Conservation (phyloP, 2,113 vertebrate genomes). For the Periophthalmus modestus region DNA sequence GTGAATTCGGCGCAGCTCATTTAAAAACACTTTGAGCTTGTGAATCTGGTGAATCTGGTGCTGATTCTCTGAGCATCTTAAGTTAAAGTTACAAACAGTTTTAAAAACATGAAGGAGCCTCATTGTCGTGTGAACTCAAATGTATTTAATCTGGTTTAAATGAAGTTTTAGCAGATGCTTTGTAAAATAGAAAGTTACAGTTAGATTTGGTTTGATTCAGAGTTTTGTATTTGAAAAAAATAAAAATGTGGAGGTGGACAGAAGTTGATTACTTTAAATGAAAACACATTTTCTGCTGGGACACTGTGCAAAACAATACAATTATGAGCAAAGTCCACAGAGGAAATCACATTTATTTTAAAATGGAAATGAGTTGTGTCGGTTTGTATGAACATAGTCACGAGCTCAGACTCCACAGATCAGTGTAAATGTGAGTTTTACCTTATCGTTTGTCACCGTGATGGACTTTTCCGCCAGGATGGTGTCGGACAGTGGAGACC, state of each 20-base stretch:
- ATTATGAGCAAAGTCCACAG: not conserved
- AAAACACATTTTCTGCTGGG: not conserved
- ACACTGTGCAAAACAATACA: not conserved
- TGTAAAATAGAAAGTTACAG: not conserved
- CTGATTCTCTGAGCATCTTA: too few relatives aligned
- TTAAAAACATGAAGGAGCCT: too few relatives aligned
- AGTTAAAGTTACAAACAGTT: too few relatives aligned
- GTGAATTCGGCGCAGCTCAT: too few relatives aligned
- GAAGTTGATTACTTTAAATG: slow-evolving; percentile 1
- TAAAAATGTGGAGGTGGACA: not conserved
- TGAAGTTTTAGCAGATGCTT: not conserved
- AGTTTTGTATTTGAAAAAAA: not conserved
- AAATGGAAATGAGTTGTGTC: not conserved
- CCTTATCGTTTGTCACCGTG: slow-evolving; percentile 90
- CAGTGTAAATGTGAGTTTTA: slow-evolving; percentile 63
- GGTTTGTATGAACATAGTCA: not conserved
- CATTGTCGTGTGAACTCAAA: not conserved
- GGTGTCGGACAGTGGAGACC: slow-evolving; percentile 93
- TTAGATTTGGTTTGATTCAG: not conserved
- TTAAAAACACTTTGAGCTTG: too few relatives aligned
- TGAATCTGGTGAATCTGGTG: too few relatives aligned
- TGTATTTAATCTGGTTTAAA: not conserved
- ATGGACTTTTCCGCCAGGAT: slow-evolving; percentile 97
- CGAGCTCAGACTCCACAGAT: not conserved
- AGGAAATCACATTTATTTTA: not conserved